Evolutionary conservation across 1,140 invertebrate species (phyloP).

Genomic region (Drusus annulatus): DNA sequence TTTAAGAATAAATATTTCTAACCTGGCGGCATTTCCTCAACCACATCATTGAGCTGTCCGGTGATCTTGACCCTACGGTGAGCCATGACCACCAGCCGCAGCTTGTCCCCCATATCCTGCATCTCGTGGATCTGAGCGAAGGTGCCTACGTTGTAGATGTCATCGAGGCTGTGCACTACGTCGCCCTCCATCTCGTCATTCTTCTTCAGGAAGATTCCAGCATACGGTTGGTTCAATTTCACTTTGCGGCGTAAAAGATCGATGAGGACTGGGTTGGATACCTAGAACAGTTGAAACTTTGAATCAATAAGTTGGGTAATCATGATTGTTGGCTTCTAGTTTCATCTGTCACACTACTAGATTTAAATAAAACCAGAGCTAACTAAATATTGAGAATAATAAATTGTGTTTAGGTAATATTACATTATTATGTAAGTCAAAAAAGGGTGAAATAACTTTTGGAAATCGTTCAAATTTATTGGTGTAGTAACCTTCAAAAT

Average conservation of each 20-base stretch:
- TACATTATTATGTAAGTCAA: too few species aligned
- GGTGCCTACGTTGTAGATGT: slow-evolving; percentile 93
- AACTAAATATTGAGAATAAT: too few species aligned
- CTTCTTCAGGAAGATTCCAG: slow-evolving; percentile 97
- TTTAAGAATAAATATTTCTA: too few species aligned
- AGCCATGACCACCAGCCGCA: slow-evolving; percentile 94
- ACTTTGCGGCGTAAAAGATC: slow-evolving; percentile 95
- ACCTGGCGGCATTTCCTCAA: slow-evolving; percentile 69
- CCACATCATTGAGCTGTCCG: slow-evolving; percentile 82
- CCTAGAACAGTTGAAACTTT: slow-evolving; percentile 70
- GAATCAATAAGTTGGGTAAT: too few species aligned
- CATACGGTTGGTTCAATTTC: slow-evolving; percentile 96
- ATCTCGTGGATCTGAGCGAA: slow-evolving; percentile 99
- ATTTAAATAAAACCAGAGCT: too few species aligned
- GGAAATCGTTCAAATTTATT: too few species aligned
- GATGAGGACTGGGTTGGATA: slow-evolving; percentile 90
- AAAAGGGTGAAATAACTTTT: too few species aligned
- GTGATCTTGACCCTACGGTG: slow-evolving; percentile 90
- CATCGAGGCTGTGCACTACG: slow-evolving; percentile 86
- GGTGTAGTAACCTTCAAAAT: too few species aligned
- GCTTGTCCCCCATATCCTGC: slow-evolving; percentile 93
- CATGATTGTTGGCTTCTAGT: too few species aligned
- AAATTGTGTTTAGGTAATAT: too few species aligned
- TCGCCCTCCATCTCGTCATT: slow-evolving; percentile 93
- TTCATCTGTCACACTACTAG: too few species aligned